A percentile compares a stretch with the other conserved stretches of the same genome.
phyloP scores from a whole-genome alignment of 2,888 invertebrate species.

The Eilema depressum region DNA sequence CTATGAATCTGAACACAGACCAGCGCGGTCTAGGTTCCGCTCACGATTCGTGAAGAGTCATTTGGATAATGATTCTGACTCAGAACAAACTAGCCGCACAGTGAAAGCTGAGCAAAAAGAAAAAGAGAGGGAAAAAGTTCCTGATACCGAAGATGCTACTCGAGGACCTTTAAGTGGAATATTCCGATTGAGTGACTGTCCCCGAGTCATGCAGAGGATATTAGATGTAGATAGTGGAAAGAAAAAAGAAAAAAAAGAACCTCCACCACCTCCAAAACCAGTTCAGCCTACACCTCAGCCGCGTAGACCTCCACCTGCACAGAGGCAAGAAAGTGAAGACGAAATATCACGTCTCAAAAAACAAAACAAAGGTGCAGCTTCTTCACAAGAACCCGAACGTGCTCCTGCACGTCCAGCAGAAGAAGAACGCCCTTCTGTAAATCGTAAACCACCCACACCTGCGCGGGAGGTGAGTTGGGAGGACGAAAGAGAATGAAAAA shows the following conservation, averaged over 20 bases:
- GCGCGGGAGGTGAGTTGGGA: constrained; percentile 93
- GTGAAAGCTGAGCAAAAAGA: constrained; percentile 90
- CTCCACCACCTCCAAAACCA: constrained; percentile 84
- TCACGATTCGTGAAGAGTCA: constrained; percentile 90
- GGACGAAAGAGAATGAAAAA: constrained; percentile 79
- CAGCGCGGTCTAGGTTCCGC: constrained; percentile 89
- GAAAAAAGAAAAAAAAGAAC: constrained; percentile 93
- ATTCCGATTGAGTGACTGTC: constrained; percentile 94
- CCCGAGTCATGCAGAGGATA: constrained; percentile 95
- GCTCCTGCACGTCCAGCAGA: constrained; percentile 82
- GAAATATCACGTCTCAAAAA: constrained; percentile 95
- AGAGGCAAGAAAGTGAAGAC: constrained; percentile 94
- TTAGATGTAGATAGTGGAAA: constrained; percentile 92
- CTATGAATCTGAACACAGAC: constrained; percentile 88
- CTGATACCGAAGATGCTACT: constrained; percentile 96
- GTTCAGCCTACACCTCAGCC: constrained; percentile 87
- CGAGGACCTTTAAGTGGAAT: constrained; percentile 95
- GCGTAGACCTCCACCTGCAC: constrained; percentile 88
- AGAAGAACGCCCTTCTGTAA: constrained; percentile 88
- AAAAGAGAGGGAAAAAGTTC: constrained; percentile 90
- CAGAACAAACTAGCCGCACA: constrained; percentile 87
- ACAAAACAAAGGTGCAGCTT: constrained; percentile 92
- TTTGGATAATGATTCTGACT: constrained; percentile 92
- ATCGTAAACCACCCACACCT: constrained; percentile 89
- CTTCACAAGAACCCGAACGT: constrained; percentile 88